Evolutionary conservation across 2,797 vertebrate species (phyloP), one percentile per base, ranked within the genome.

Genomic region (Glyptemys insculpta): DNA sequence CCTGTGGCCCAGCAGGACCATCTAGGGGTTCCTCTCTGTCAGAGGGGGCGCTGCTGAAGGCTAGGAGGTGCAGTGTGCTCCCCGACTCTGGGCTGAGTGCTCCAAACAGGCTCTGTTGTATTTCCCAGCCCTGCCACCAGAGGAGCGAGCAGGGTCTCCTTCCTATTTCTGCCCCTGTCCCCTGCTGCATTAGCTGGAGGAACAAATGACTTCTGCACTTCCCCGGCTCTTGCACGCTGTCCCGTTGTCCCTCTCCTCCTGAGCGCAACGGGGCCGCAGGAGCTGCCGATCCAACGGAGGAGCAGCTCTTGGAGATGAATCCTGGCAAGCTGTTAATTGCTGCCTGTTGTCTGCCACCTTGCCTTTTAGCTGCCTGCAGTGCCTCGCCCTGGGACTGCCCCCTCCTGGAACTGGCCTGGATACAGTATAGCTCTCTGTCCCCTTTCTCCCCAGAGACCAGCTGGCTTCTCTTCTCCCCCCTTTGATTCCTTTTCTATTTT

Each of bases 291-390:
- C 54, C 23, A 23, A 29, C 5, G 37, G 27, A 31, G 41, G 18
- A 25, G 27, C 57, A 31, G 41, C 18, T 44, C 47, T 27, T 50
- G 27, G 37, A 14, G 16, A 49, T 25, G 12, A 7, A 27, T 47
- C 37, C 79, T 29, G 37, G 34, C 8, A 29, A 59, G 41, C 44
- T 57, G 62, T 18, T 29, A 6, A 6, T 21, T 53, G n/a, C 49
- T 80, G 14, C 12, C 37, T 27, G 21, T 44, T 57, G 3, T 9
- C 37, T 37, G 41, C 12, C 52, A 94, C 76, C 74, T 83, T 91
- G 37, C 89, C 87, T 92, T 82, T 80, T n/a, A 6, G 41, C 50
- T 94, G 79, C 91, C 90, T 95, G 65, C 86, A 95, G 50, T 34
- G 12, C 74, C 57, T 16, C 4, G 23, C 68, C 85, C 57, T 84